Evolutionary conservation across 2,888 invertebrate genomes (phyloP), one percentile per base, ranked within the genome.

Genomic region (Dynastes hyllus): DNA sequence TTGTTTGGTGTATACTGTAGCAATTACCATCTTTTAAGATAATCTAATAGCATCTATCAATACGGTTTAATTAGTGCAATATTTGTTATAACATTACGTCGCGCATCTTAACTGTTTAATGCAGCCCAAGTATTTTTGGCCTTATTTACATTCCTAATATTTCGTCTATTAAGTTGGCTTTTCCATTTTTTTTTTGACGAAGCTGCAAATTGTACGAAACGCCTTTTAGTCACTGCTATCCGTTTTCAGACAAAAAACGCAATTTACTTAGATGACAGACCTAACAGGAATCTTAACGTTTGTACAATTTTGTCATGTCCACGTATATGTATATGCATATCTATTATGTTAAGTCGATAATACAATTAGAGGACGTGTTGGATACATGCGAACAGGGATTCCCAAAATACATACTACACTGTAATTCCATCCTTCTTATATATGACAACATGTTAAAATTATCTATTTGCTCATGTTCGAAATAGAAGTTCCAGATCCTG

Each of bases 11-110:
- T 55, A 40, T 58, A 40, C 58, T 11, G 16, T 73, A 73, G n/a
- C 27, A 73, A 58, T 73, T 73, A 73, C 1, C 22, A 58, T 16
- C 58, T 73, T 22, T 40, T 58, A 55, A 61, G 22, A 53, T 53
- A 29, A 53, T 29, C 70, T 70, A 70, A 53, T 53, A 27, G 6
- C 9, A 29, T 40, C 1, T 40, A 40, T 58, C 58, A 27, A 73
- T 73, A 73, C 8, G 50, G 45, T 11, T 32, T 73, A 55, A 73
- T 58, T 73, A 58, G 73, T 73, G 73, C 58, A 73, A 58, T 65
- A 37, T 50, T 50, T 40, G 16, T 50, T 67, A 22, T 67, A 9
- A 37, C 37, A 32, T 70, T 53, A 32, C 5, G 13, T 51, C 11
- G 29, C 37, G 32, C 37, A 58, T 58, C 32, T 11, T 22, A n/a